Evolutionary conservation across 2,113 vertebrate genomes (phyloP), one percentile per base, ranked within the genome.

Genomic region (Centrocercus urophasianus): DNA sequence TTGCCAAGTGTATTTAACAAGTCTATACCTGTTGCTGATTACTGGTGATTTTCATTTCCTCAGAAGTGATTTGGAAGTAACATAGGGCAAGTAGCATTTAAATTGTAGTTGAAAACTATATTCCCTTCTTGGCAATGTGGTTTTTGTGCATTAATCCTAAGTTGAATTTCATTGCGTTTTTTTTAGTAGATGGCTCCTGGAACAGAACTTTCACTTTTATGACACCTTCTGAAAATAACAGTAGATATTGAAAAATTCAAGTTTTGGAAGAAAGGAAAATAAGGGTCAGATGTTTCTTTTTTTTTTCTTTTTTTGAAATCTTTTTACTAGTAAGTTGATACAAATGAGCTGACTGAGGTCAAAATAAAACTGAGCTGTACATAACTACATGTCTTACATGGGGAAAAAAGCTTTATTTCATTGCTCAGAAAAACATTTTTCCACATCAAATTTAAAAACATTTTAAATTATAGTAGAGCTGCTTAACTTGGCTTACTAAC

Each of bases 81-180:
- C 10, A 2, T 19, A 24, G 65, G 19, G 13, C 45, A 54, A 76
- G 79, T 40, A 72, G 57, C n/a, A 40, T 34, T 64, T 66, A 50
- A 48, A 60, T 69, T 83, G n/a, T 69, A 71, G 61, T 61, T 59
- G 72, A 28, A 82, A 85, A 34, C 27, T 22, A 1, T 88, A 28
- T 90, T 20, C 24, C 25, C 20, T 88, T 88, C 34, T 38, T 81
- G 50, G 57, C 64, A 71, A 5, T 27, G 11, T 17, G 20, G 1
- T 72, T 90, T 88, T 88, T 91, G 48, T 25, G 79, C 50, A n/a
- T 90, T 89, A 93, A 63, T 83, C 28, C 50, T 27, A 63, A n/a
- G 21, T 93, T 57, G 21, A 76, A 70, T 74, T 96, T 89, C 93
- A 71, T 57, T 52, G 64, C 15, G 19, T 86, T 75, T 16, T 34